phyloP scores from a whole-genome alignment of 2,113 vertebrate genomes.

The Mesoclemmys tuberculata region DNA sequence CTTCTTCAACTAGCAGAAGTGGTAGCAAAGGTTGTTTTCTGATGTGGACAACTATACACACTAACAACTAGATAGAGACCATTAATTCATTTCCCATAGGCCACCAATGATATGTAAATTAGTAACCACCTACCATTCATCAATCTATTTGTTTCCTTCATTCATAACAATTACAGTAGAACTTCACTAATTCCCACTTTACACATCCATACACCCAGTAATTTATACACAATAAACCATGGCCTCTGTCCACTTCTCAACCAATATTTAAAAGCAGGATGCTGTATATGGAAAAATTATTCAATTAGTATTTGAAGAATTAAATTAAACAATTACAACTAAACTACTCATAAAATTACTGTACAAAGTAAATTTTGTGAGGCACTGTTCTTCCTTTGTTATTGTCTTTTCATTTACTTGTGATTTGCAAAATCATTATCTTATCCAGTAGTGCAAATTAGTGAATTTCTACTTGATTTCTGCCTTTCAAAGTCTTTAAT shows the following conservation, averaged over 20 bases:
- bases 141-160: background rate
- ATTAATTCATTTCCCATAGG: background rate
- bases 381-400: background rate
- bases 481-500: background rate
- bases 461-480: background rate
- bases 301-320: background rate
- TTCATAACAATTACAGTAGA: background rate
- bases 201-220: background rate
- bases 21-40: background rate
- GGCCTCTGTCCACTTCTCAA: background rate
- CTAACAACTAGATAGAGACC: background rate
- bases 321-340: background rate
- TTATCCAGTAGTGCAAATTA: background rate
- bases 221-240: background rate
- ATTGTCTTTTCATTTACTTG: background rate
- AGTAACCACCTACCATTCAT: background rate
- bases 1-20: background rate
- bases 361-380: slow-evolving; percentile 6
- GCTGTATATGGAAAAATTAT: background rate
- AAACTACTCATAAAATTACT: background rate
- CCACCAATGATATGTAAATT: background rate
- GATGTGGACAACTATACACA: background rate
- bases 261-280: background rate
- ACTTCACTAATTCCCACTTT: background rate
- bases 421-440: background rate